Percentiles rank a stretch among this genome's conserved stretches.
Conservation (phyloP, 1,140 invertebrate genomes). For the Hylaeus anthracinus region DNA sequence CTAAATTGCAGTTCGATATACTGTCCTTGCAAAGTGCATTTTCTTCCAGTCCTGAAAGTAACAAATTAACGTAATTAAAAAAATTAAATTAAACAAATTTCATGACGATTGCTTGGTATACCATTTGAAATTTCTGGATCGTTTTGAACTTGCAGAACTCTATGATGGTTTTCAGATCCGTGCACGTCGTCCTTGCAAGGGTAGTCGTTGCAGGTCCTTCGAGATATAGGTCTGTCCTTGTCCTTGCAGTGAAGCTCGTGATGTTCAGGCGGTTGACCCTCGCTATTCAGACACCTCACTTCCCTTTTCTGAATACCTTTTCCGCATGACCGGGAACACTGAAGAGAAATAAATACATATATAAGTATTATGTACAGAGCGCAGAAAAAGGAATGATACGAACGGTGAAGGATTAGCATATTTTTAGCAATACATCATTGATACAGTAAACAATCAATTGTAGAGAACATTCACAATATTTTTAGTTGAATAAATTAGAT, state of each 20-base stretch:
- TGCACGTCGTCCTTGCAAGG: conserved; percentile 78
- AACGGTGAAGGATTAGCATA: too few species aligned
- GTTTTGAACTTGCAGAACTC: conserved; percentile 65
- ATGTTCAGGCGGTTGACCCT: conserved; percentile 75
- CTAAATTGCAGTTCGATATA: conserved; percentile 87
- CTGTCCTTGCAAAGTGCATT: conserved; percentile 85
- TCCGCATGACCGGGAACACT: conserved; percentile 83
- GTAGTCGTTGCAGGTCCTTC: conserved; percentile 84
- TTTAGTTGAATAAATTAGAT: too few species aligned
- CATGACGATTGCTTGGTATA: conserved; percentile 11
- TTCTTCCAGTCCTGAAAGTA: conserved; percentile 61
- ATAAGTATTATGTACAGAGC: neutral
- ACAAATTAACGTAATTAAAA: neutral
- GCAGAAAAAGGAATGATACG: too few species aligned
- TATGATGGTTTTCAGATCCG: conserved; percentile 53
- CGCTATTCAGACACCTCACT: conserved; percentile 83
- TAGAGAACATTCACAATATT: too few species aligned
- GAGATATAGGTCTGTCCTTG: conserved; percentile 80
- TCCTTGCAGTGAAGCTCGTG: conserved; percentile 81
- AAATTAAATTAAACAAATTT: too few species aligned
- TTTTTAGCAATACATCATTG: too few species aligned
- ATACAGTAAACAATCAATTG: too few species aligned
- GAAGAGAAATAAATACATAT: conserved; percentile 12
- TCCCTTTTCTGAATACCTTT: conserved; percentile 84
- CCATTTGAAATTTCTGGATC: conserved; percentile 69